These are phyloP conservation scores for Turdus rufiventris DNA, from an alignment of 2,113 vertebrate species.

Conservation along the genomic window DNA sequence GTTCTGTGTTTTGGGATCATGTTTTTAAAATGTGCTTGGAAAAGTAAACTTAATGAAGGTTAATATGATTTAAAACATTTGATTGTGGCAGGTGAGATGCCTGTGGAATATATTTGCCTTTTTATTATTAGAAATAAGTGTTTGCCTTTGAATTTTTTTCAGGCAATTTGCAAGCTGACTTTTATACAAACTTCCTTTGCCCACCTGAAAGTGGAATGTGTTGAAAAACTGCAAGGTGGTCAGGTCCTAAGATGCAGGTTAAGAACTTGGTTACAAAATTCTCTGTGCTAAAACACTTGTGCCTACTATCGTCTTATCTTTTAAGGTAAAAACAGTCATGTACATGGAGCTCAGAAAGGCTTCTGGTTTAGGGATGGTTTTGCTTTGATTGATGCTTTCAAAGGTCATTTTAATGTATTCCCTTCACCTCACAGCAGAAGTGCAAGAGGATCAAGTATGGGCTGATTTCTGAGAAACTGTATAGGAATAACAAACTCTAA, in stretches of 20 bases:
- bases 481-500: neutral
- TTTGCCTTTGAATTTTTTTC: neutral
- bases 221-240: neutral
- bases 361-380: neutral
- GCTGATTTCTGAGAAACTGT: neutral
- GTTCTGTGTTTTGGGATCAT: neutral
- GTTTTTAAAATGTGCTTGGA: neutral
- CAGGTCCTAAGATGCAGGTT: neutral
- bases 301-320: neutral
- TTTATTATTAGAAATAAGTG: neutral
- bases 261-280: neutral
- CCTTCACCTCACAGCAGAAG: neutral
- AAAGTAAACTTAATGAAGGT: neutral
- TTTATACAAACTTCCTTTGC: neutral
- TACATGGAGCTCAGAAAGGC: neutral
- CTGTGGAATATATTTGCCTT: neutral
- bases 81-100: neutral
- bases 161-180: neutral
- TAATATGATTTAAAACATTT: neutral
- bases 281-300: neutral
- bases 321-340: neutral
- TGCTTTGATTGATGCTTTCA: neutral
- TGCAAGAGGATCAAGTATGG: neutral
- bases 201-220: neutral
- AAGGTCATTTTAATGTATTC: neutral